Base-by-base conservation (phyloP, 1,140 invertebrate species). In the Belonocnema kinseyi region DNA sequence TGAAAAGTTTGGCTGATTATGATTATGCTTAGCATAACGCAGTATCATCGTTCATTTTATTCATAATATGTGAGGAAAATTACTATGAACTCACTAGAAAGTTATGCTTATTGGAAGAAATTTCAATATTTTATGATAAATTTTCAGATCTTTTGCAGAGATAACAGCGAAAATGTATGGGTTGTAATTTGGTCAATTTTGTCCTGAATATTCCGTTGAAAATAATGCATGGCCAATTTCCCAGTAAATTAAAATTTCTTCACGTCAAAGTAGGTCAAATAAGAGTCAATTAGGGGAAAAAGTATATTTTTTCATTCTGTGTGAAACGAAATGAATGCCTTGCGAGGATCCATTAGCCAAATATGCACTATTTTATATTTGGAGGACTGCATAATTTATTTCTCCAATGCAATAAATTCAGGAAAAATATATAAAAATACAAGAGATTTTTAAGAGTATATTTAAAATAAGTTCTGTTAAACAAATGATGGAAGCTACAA, bases 161-260 rank as follows among this genome's bases (percentile, higher is more conserved):
- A 11, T 46, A 46, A 46, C 40, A 46, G 40, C 10, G 40, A 7
- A 66, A 66, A 33, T 40, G 21, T 12, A 17, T 17, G 53, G 17
- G 16, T 8, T 17, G 13, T 66, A 66, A 66, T 14, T 66, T 16
- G 14, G 16, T 33, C 46, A 66, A 66, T 40, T 66, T 66, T 14
- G 33, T 26, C 33, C 40, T n/a, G 33, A n/a, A 66, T 46, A 40
- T 40, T 33, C 26, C 40, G 8, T 66, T 40, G 33, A n/a, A 66
- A 66, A 40, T 66, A 46, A 66, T 26, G 61, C 13, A 19, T 19
- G 53, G 8, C 53, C 16, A 66, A 66, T 66, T 66, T 66, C 26
- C 14, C 61, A 40, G 61, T 66, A 66, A 66, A 66, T 66, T 21
- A 66, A 66, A 46, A 66, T 66, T 66, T 33, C 61, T 66, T 40